Conservation (phyloP, 2,797 vertebrate genomes). For the Rachycentron canadum region DNA sequence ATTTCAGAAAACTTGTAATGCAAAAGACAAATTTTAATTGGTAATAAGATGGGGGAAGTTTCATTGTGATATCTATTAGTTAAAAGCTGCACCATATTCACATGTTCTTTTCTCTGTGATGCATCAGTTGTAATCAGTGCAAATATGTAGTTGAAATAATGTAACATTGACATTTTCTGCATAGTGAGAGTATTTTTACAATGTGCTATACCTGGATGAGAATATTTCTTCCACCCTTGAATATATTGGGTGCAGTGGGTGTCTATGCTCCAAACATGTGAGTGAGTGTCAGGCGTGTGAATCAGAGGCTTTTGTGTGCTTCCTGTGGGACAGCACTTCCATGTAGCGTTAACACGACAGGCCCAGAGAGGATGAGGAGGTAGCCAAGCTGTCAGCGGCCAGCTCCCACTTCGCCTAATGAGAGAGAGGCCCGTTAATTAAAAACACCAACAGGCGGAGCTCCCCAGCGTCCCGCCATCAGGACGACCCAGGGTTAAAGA, state of each 20-base stretch:
- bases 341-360: conserved; percentile 79
- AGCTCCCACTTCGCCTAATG: conserved; percentile 83
- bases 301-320: conserved; percentile 42
- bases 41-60: no score
- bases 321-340: conserved; percentile 74
- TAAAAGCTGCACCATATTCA: no score
- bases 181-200: not conserved
- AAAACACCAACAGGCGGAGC: conserved; percentile 83
- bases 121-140: not conserved
- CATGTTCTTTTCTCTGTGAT: not conserved
- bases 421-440: conserved; percentile 85
- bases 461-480: conserved; percentile 77
- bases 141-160: not conserved
- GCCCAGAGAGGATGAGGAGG: conserved; percentile 74
- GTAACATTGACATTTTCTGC: not conserved
- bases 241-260: not conserved
- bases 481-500: conserved; percentile 81
- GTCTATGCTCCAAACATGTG: conserved; percentile 20
- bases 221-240: not conserved
- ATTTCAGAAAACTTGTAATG: not conserved
- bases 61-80: no score
- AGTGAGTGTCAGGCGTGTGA: conserved; percentile 59
- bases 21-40: not conserved
- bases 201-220: not conserved
- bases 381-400: conserved; percentile 83